A percentile compares a stretch with the other conserved stretches of the same genome.
These are phyloP conservation scores for Drosophila phalerata DNA, from an alignment of 2,888 invertebrate species.

Conservation along the genomic window DNA sequence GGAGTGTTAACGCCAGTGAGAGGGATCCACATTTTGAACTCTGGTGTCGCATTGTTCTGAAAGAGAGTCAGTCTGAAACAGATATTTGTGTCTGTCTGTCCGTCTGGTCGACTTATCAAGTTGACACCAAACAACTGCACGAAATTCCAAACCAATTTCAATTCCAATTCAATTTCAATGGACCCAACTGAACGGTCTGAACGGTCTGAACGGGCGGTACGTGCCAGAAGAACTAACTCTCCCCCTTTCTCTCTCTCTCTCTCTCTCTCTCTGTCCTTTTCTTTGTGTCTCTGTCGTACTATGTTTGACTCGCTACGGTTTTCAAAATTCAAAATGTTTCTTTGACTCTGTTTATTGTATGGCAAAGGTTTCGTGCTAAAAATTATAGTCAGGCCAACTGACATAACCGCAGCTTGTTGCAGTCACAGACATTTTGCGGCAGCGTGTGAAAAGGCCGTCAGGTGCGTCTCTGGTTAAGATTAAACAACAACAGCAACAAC, in stretches of 20 bases:
- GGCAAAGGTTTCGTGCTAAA: constrained; percentile 62
- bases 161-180: constrained; percentile 68
- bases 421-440: constrained; percentile 34
- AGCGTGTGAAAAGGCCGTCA: constrained; percentile 74
- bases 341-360: constrained; percentile 36
- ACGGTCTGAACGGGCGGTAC: constrained; percentile 18
- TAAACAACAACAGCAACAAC: constrained; percentile 9
- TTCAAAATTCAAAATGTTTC: not conserved
- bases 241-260: not conserved
- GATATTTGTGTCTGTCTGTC: constrained; percentile 17
- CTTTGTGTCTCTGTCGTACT: not conserved
- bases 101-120: constrained; percentile 80
- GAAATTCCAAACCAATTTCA: constrained; percentile 82
- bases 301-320: not conserved
- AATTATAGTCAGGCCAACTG: constrained; percentile 75
- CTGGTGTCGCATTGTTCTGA: constrained; percentile 68
- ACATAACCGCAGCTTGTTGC: constrained; percentile 65
- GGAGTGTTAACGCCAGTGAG: constrained; percentile 53
- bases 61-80: not conserved
- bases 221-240: constrained; percentile 18
- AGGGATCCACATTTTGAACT: constrained; percentile 32
- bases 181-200: constrained; percentile 24
- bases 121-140: constrained; percentile 84
- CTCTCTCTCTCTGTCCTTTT: not conserved
- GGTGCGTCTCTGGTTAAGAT: constrained; percentile 57